These are phyloP conservation scores for Pelecanus crispus DNA, from an alignment of 2,113 vertebrate genomes.

Conservation along the genomic window DNA sequence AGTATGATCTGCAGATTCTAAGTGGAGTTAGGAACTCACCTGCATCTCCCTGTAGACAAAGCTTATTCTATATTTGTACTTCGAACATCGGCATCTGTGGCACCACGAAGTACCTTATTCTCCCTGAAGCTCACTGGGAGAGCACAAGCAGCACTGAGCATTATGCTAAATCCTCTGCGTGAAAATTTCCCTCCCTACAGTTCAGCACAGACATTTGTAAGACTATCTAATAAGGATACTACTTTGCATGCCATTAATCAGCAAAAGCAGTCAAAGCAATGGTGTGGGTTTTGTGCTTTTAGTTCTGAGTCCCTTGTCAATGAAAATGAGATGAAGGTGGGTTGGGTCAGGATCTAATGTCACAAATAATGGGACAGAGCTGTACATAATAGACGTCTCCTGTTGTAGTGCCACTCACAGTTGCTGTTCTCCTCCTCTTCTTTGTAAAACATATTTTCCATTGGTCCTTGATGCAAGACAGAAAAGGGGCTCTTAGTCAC, in stretches of 20 bases:
- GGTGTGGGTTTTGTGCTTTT: background rate
- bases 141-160: background rate
- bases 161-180: background rate
- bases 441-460: background rate
- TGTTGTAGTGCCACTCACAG: background rate
- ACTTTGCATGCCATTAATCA: background rate
- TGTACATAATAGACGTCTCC: accelerated
- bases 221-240: background rate
- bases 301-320: background rate
- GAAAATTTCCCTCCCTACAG: background rate
- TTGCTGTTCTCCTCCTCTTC: background rate
- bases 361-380: background rate
- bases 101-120: background rate
- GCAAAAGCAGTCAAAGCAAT: background rate
- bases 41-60: background rate
- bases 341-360: background rate
- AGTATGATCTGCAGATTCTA: background rate
- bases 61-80: background rate
- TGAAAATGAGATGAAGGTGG: background rate
- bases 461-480: background rate
- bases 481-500: background rate
- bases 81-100: background rate
- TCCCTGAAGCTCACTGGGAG: background rate
- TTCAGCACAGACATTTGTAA: background rate
- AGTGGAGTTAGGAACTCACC: background rate